These are phyloP conservation scores for Hyles lineata DNA, from an alignment of 2,888 invertebrate species.

Conservation along the genomic window DNA sequence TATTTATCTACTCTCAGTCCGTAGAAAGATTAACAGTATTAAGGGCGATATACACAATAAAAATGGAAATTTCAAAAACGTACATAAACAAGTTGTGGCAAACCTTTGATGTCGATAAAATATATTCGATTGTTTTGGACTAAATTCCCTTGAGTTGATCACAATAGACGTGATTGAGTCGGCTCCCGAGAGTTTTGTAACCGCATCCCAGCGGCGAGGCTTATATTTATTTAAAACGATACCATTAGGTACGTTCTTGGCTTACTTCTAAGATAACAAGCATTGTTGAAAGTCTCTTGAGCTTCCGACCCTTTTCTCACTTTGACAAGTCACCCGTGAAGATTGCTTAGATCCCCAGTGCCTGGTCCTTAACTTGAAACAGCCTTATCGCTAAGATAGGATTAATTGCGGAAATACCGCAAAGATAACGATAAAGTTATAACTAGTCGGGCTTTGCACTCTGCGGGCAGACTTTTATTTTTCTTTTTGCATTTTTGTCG, in stretches of 20 bases:
- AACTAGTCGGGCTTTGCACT: conserved; percentile 64
- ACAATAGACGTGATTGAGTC: conserved; percentile 35
- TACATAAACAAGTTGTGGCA: neutral
- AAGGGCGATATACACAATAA: neutral
- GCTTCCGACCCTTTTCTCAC: conserved; percentile 81
- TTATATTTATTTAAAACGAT: conserved; percentile 78
- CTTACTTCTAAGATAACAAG: conserved; percentile 83
- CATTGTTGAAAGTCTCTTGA: conserved; percentile 84
- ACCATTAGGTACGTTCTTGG: conserved; percentile 79
- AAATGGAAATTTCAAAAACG: neutral
- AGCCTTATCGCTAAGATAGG: conserved; percentile 79
- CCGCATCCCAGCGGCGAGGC: conserved; percentile 41
- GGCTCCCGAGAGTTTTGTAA: conserved; percentile 45
- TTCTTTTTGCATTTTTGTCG: neutral
- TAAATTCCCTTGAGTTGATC: conserved; percentile 29
- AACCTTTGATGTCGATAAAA: conserved; percentile 18
- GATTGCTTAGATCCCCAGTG: conserved; percentile 83
- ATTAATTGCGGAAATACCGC: conserved; percentile 83
- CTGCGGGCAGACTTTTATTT: conserved; percentile 49
- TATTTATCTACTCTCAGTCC: conserved; percentile 3
- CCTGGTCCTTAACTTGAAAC: conserved; percentile 81
- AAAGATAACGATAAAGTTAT: conserved; percentile 77
- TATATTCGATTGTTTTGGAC: conserved; percentile 27
- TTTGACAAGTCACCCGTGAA: conserved; percentile 85
- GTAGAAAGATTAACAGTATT: neutral